Evolutionary conservation across 2,888 invertebrate genomes (phyloP).

Genomic region (Flexamia atlantica): DNA sequence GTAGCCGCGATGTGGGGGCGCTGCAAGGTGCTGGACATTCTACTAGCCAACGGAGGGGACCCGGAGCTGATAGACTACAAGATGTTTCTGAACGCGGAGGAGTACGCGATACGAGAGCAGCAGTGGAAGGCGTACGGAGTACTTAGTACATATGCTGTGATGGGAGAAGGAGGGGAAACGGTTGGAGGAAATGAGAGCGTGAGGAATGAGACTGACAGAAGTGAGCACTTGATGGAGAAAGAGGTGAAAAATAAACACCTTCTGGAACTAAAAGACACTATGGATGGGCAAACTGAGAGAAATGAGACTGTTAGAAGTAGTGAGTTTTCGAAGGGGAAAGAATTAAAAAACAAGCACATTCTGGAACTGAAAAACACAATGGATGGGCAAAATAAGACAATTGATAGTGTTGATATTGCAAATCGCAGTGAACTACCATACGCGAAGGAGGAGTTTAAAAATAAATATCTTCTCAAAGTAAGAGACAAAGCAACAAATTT

Average conservation of each 20-base stretch:
- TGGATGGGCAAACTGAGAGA: background rate
- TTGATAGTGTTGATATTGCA: too few relatives aligned
- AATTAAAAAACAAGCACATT: too few relatives aligned
- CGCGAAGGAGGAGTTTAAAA: background rate
- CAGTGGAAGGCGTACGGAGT: constrained; percentile 78
- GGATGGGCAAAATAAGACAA: too few relatives aligned
- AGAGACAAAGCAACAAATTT: constrained; percentile 1
- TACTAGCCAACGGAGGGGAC: constrained; percentile 88
- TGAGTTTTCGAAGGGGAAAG: background rate
- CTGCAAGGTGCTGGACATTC: constrained; percentile 81
- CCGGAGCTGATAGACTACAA: constrained; percentile 83
- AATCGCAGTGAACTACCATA: too few relatives aligned
- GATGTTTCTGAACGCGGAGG: constrained; percentile 81
- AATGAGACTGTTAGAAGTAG: background rate
- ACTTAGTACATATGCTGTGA: background rate
- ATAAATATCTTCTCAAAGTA: background rate
- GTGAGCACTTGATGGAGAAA: background rate
- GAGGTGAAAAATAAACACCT: too few relatives aligned
- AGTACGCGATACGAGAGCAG: constrained; percentile 85
- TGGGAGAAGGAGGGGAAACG: background rate
- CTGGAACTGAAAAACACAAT: too few relatives aligned
- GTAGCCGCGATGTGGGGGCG: constrained; percentile 92
- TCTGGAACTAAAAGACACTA: too few relatives aligned
- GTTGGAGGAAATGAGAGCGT: background rate
- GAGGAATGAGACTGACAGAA: too few relatives aligned